Evolutionary conservation across 2,113 vertebrate species (phyloP).

Genomic region (Rhinolophus ferrumequinum): DNA sequence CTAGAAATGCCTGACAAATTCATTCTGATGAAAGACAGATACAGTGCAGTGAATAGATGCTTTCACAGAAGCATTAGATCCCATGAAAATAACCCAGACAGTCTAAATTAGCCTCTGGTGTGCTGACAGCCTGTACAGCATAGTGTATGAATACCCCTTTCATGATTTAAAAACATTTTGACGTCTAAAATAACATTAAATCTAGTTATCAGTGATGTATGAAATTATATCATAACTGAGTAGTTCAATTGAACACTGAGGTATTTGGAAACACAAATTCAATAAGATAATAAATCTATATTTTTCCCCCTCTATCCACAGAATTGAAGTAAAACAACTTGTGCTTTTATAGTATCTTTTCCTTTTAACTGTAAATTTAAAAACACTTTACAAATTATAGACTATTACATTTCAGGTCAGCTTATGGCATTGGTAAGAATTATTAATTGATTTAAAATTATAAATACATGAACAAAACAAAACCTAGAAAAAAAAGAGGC

Average conservation of each 20-base stretch:
- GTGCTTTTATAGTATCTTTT: neutral
- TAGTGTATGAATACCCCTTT: slow-evolving; percentile 57
- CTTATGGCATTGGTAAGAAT: neutral
- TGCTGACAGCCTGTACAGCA: slow-evolving; percentile 49
- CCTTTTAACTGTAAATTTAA: slow-evolving; percentile 21
- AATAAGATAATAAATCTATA: slow-evolving; percentile 27
- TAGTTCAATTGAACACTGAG: slow-evolving; percentile 40
- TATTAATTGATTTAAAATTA: slow-evolving; percentile 26
- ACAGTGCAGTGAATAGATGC: slow-evolving; percentile 47
- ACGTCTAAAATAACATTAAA: slow-evolving; percentile 56
- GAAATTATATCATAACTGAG: slow-evolving; percentile 56
- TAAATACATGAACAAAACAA: neutral
- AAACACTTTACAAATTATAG: slow-evolving; percentile 49
- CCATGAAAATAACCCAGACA: slow-evolving; percentile 45
- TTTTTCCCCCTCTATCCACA: neutral
- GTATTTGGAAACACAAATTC: slow-evolving; percentile 57
- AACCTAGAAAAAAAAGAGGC: neutral
- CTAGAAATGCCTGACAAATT: slow-evolving; percentile 46
- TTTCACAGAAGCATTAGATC: slow-evolving; percentile 42
- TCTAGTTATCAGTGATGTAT: slow-evolving; percentile 56
- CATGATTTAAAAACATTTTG: slow-evolving; percentile 71
- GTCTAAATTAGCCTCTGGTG: slow-evolving; percentile 35
- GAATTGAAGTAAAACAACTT: slow-evolving; percentile 35
- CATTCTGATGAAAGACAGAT: slow-evolving; percentile 64
- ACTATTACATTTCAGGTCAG: neutral